A percentile compares a stretch with the other conserved stretches of the same genome.
phyloP scores from a whole-genome alignment of 2,888 invertebrate species.

The Epinotia bilunana region DNA sequence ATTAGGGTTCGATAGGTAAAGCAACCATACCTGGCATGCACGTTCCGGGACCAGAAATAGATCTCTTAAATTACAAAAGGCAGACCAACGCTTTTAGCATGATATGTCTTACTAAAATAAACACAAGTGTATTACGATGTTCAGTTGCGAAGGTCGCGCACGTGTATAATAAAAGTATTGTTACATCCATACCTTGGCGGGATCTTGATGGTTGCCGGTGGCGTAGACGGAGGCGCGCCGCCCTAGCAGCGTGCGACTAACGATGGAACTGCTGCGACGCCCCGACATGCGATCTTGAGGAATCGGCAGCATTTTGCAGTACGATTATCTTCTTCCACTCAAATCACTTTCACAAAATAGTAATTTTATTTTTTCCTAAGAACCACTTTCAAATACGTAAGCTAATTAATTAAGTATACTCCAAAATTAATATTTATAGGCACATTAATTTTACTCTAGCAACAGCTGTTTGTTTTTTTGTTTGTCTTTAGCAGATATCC shows the following conservation, averaged over 20 bases:
- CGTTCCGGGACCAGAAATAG: neutral
- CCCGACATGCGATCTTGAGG: constrained; percentile 85
- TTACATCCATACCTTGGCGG: constrained; percentile 83
- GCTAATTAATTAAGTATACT: neutral
- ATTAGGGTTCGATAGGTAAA: neutral
- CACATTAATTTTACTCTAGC: constrained; percentile 40
- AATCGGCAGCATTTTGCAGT: constrained; percentile 77
- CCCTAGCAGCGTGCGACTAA: constrained; percentile 86
- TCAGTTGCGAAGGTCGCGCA: constrained; percentile 8
- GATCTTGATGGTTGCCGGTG: constrained; percentile 85
- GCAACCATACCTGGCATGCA: neutral
- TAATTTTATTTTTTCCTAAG: neutral
- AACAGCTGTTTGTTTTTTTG: constrained; percentile 22
- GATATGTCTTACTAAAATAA: constrained; percentile 19
- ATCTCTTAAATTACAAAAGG: neutral
- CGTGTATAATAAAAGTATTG: constrained; percentile 19
- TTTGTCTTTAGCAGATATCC: constrained; percentile 22
- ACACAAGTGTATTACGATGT: constrained; percentile 14
- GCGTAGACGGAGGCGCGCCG: constrained; percentile 87
- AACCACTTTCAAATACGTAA: neutral
- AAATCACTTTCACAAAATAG: constrained; percentile 1
- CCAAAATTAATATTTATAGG: constrained; percentile 30
- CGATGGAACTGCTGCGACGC: constrained; percentile 87
- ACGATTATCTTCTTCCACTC: neutral
- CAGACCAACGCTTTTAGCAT: constrained; percentile 7